These are phyloP conservation scores for Podarcis lilfordi DNA, from an alignment of 2,797 vertebrate genomes.

Conservation along the genomic window DNA sequence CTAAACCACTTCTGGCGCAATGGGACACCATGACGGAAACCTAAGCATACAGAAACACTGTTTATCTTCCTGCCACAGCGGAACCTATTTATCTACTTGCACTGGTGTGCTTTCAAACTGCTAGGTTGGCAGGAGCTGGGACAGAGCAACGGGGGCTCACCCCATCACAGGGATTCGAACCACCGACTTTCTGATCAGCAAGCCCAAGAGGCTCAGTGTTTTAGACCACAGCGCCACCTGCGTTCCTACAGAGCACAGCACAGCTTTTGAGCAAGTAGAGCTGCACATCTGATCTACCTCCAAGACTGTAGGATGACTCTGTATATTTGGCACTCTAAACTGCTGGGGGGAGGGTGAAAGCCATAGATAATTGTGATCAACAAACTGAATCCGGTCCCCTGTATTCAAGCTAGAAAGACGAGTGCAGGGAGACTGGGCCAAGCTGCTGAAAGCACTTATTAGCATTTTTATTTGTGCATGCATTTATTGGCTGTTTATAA, in stretches of 20 bases:
- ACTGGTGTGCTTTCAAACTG: too few species aligned
- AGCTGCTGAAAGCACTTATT: not conserved
- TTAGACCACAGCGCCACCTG: not conserved
- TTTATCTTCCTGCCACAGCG: too few species aligned
- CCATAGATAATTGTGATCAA: not conserved
- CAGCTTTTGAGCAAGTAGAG: not conserved
- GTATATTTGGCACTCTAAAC: not conserved
- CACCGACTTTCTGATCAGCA: too few species aligned
- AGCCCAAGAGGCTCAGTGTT: too few species aligned
- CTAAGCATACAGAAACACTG: fast-evolving
- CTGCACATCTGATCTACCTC: not conserved
- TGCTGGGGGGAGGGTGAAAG: not conserved
- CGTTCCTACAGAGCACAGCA: not conserved
- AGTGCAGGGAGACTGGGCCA: not conserved
- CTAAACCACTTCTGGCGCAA: too few species aligned
- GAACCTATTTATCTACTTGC: too few species aligned
- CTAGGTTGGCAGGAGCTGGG: too few species aligned
- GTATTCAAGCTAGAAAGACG: not conserved
- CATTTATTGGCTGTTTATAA: not conserved
- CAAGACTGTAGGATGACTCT: not conserved
- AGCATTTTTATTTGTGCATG: not conserved
- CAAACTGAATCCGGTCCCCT: not conserved
- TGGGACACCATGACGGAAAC: fast-evolving
- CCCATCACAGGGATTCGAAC: fast-evolving
- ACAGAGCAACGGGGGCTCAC: too few species aligned